phyloP scores from a whole-genome alignment of 2,113 vertebrate genomes.

The Abramis brama region DNA sequence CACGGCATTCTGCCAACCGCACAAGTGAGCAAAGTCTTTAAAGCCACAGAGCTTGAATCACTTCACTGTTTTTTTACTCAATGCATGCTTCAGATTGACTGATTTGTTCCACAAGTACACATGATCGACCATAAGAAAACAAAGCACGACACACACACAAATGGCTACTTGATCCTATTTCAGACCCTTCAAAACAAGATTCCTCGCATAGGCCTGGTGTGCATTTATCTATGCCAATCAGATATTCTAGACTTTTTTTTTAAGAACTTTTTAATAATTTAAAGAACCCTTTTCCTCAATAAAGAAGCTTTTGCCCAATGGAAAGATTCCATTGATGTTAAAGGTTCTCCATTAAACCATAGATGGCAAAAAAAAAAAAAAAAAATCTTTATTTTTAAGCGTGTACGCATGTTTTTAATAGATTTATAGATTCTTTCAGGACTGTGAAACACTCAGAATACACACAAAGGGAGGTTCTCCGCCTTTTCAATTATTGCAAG shows the following conservation, averaged over 20 bases:
- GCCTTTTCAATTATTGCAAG: not conserved
- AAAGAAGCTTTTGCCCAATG: not conserved
- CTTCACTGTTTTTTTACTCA: constrained; percentile 62
- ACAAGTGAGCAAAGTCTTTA: constrained; percentile 75
- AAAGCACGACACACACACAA: constrained; percentile 37
- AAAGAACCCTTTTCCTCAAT: no score
- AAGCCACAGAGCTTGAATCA: constrained; percentile 69
- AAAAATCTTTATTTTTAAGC: not conserved
- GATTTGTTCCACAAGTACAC: constrained; percentile 60
- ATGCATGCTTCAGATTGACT: constrained; percentile 52
- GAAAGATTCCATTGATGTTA: not conserved
- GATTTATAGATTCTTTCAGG: not conserved
- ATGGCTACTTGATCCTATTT: not conserved
- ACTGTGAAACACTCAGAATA: not conserved
- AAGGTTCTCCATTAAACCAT: not conserved
- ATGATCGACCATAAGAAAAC: constrained; percentile 42
- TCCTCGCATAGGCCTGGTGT: not conserved
- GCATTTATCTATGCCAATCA: not conserved
- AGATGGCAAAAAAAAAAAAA: not conserved
- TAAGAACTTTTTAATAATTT: no score
- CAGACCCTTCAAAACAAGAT: constrained; percentile 14
- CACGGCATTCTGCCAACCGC: constrained; percentile 73
- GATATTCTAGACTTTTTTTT: not conserved
- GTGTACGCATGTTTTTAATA: not conserved
- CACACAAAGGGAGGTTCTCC: not conserved